Base-by-base conservation (phyloP, 2,888 invertebrate genomes). In the Anarsia innoxiella region DNA sequence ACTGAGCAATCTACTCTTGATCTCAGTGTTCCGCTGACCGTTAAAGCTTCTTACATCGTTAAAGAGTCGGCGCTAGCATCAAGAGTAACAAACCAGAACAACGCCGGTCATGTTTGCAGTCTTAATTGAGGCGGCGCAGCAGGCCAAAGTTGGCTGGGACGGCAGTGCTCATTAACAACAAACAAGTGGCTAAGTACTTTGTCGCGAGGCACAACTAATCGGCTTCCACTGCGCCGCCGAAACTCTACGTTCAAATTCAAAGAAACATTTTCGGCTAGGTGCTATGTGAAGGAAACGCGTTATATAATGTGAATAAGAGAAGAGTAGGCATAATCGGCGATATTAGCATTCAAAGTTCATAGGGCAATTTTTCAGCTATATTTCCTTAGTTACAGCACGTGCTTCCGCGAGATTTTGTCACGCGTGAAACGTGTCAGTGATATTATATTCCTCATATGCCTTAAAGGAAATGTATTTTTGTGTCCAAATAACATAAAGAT, bases 151-250 rank as follows among this genome's bases (percentile, higher is more conserved):
- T 75, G 74, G 73, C 74, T 78, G 71, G n/a, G n/a, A n/a, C n/a
- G n/a, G 65, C 75, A 61, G 53, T 71, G 75, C 80, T 84, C 83
- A 79, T 83, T 82, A 83, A 76, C 77, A 78, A 75, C 80, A 78
- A 82, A 82, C 80, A 80, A 79, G 68, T 64, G 64, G 56, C 68
- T 79, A 79, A 79, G 80, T 76, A 79, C 75, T 19, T 6, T 60
- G 59, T 53, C 53, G 61, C 60, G 67, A 64, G 56, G 56, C 56
- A 53, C 59, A 72, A 75, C 69, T 82, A 82, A 83, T 80, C 82
- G 78, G 78, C 80, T 80, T 78, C 60, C 58, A 56, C 45, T 45
- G 52, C 49, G 51, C 56, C 53, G 58, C 60, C 57, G 46, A 56
- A 59, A 57, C 56, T 52, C 45, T 49, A n/a, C n/a, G n/a, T n/a